Evolutionary conservation across 2,113 vertebrate species (phyloP).

Genomic region (Syngnathoides biaculeatus): DNA sequence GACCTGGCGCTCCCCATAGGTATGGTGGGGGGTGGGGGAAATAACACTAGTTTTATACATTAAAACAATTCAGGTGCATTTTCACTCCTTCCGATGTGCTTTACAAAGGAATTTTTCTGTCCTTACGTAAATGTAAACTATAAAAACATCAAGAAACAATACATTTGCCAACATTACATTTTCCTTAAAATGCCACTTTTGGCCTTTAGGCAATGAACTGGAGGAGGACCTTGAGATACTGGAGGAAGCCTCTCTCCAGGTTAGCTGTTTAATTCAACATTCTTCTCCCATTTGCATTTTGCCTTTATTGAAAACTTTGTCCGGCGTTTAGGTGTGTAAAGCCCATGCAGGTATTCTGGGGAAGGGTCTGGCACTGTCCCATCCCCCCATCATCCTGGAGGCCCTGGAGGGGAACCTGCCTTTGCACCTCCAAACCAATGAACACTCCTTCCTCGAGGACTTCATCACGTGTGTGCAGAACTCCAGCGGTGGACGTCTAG

Average conservation of each 20-base stretch:
- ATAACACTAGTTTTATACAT: too few relatives aligned
- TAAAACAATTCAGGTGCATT: too few relatives aligned
- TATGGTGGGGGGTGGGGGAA: conserved; percentile 47
- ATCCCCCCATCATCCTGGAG: conserved; percentile 94
- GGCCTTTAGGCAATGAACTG: conserved; percentile 85
- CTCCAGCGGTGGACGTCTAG: conserved; percentile 94
- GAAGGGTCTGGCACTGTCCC: conserved; percentile 92
- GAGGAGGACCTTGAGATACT: conserved; percentile 98
- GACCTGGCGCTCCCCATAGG: conserved; percentile 93
- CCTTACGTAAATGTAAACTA: too few relatives aligned
- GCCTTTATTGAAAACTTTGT: conserved; percentile 9
- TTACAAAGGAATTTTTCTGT: too few relatives aligned
- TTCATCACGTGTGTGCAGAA: conserved; percentile 94
- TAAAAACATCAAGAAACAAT: too few relatives aligned
- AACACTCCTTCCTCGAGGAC: conserved; percentile 96
- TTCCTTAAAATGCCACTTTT: too few relatives aligned
- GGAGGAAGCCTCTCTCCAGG: conserved; percentile 96
- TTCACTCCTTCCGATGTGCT: too few relatives aligned
- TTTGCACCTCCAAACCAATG: conserved; percentile 94
- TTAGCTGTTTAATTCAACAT: conserved; percentile 41
- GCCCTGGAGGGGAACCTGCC: conserved; percentile 94
- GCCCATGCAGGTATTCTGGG: conserved; percentile 93
- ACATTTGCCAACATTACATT: too few relatives aligned
- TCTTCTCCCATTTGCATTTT: background rate
- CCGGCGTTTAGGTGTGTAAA: conserved; percentile 83